Evolutionary conservation across 2,797 vertebrate species (phyloP).

Genomic region (Thunnus albacares): DNA sequence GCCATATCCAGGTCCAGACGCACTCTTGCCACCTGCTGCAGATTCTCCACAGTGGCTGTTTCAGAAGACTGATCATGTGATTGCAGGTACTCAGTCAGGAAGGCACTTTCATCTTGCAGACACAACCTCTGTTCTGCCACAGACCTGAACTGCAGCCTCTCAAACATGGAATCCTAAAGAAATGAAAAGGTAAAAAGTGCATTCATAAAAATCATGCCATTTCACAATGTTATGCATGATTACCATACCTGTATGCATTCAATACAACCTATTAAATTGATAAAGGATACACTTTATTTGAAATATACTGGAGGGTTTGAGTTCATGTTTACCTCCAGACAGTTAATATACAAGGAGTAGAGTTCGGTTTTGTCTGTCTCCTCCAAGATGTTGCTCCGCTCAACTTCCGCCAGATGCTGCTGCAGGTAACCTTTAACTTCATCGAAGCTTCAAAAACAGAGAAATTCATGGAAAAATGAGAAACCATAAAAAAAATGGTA

Average conservation of each 20-base stretch:
- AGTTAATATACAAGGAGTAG: slow-evolving; percentile 93
- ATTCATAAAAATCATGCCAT: neutral
- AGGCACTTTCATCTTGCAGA: slow-evolving; percentile 81
- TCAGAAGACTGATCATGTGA: neutral
- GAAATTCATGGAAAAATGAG: slow-evolving; percentile 6
- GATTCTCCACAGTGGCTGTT: slow-evolving; percentile 83
- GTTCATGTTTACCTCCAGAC: slow-evolving; percentile 88
- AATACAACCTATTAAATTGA: neutral
- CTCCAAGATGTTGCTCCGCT: slow-evolving; percentile 85
- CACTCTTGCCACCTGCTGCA: slow-evolving; percentile 90
- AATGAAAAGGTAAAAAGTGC: neutral
- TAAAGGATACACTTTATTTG: neutral
- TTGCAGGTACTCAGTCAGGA: slow-evolving; percentile 79
- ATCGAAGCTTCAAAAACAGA: slow-evolving; percentile 86
- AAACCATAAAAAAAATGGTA: neutral
- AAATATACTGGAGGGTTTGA: neutral
- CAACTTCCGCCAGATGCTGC: slow-evolving; percentile 88
- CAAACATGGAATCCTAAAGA: slow-evolving; percentile 92
- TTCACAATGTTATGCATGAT: neutral
- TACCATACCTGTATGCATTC: neutral
- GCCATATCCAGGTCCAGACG: slow-evolving; percentile 90
- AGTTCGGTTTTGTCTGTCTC: slow-evolving; percentile 91
- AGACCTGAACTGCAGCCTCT: slow-evolving; percentile 85
- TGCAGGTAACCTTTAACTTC: slow-evolving; percentile 90
- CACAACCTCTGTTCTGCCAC: slow-evolving; percentile 40